A percentile compares a stretch with the other conserved stretches of the same genome.
Evolutionary conservation across 2,888 invertebrate species (phyloP).

Genomic region (Chloroclystis v-ata): DNA sequence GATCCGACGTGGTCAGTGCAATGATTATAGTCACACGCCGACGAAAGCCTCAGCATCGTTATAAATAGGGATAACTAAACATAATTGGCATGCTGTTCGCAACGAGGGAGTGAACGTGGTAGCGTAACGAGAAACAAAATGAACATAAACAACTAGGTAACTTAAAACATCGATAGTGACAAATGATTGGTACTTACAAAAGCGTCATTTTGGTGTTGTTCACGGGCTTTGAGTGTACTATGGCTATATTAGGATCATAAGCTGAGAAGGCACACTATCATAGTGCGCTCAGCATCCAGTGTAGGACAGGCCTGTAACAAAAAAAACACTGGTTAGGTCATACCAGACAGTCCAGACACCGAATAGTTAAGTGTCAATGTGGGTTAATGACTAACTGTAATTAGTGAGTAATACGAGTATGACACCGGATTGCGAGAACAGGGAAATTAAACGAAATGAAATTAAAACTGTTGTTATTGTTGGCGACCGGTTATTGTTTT

Average conservation of each 20-base stretch:
- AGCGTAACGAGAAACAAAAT: conserved; percentile 69
- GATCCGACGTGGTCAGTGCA: conserved; percentile 74
- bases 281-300: conserved; percentile 59
- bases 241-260: conserved; percentile 56
- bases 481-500: background rate
- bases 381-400: background rate
- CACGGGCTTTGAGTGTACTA: conserved; percentile 52
- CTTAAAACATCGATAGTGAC: conserved; percentile 60
- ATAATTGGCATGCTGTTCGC: conserved; percentile 77
- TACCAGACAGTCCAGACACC: background rate
- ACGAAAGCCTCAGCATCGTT: conserved; percentile 79
- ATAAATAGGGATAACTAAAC: conserved; percentile 66
- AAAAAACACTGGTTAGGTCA: conserved; percentile 29
- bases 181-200: conserved; percentile 69
- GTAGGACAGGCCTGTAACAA: conserved; percentile 67
- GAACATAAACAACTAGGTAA: conserved; percentile 58
- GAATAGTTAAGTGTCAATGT: background rate
- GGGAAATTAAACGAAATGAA: background rate
- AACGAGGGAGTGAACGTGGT: conserved; percentile 77
- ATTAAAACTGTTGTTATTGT: background rate
- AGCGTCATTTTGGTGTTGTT: conserved; percentile 55
- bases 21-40: conserved; percentile 72
- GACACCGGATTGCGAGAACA: background rate
- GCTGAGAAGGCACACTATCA: conserved; percentile 65
- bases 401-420: background rate